Evolutionary conservation across 2,797 vertebrate species (phyloP), one percentile per base, ranked within the genome.

Genomic region (Leptodactylus fallax): DNA sequence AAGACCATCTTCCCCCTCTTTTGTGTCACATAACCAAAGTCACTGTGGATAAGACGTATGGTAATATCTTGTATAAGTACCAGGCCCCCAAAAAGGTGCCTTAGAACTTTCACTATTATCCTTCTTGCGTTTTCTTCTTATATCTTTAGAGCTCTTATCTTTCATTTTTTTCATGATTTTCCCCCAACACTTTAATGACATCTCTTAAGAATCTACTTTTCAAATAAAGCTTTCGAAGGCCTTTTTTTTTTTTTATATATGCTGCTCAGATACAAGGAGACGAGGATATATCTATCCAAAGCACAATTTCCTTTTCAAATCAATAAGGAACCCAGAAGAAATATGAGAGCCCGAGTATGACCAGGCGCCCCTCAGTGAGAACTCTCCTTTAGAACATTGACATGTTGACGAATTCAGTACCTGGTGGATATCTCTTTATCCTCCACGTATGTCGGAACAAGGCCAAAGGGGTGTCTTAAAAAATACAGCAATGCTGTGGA

Each of bases 81-180:
- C 85, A 89, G 77, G 63, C 83, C 88, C 90, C 92, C 55, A 25
- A 92, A 94, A 94, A 89, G 92, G 91, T 91, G 93, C 92, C 93
- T 94, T 92, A 94, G 92, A 94, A 94, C 94, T 94, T 93, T 90
- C 92, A 93, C 93, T 93, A 94, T 94, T 94, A 94, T 94, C 91
- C 93, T 90, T 91, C 88, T 91, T 92, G 92, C 94, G 93, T 94
- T 89, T 89, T 78, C 74, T 71, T 83, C 88, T 63, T 76, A 92
- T 91, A 87, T 92, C 91, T 91, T 65, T 92, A 91, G 92, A 88
- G 93, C 91, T 2, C 87, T 90, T 89, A 89, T 85, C 91, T 92
- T 94, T 92, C 92, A 92, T 93, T 94, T 87, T 87, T 81, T 92
- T 89, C 92, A 91, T 91, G 92, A 91, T 91, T 92, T 92, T 87